phyloP scores from a whole-genome alignment of 2,113 vertebrate species.

The Ivindomyrus marchei region DNA sequence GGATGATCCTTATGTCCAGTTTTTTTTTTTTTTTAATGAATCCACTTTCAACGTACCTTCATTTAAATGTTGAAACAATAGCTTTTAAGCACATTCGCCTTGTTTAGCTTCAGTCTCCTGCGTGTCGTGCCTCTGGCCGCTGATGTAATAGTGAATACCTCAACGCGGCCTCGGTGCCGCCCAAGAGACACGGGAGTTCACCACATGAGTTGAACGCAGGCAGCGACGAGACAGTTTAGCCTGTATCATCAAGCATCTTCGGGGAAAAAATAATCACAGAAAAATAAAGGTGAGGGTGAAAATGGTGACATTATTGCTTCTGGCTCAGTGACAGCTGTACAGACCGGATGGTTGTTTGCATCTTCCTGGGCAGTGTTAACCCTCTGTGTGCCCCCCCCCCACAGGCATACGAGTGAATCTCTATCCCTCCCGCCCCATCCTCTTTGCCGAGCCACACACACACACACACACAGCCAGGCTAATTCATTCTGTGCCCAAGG shows the following conservation, averaged over 20 bases:
- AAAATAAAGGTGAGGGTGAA: constrained; percentile 14
- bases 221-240: constrained; percentile 47
- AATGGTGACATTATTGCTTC: constrained; percentile 18
- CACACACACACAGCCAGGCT: neutral
- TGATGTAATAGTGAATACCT: neutral
- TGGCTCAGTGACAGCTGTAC: neutral
- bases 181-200: constrained; percentile 44
- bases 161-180: constrained; percentile 29
- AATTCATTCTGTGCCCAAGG: neutral
- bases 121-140: neutral
- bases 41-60: neutral
- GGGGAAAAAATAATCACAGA: constrained; percentile 31
- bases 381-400: neutral
- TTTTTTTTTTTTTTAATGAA: neutral
- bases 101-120: neutral
- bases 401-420: neutral
- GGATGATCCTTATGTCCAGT: neutral
- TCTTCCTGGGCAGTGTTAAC: neutral
- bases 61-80: neutral
- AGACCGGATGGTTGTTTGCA: neutral
- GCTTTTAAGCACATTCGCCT: neutral
- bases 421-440: neutral
- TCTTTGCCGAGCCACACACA: neutral
- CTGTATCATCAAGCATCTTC: neutral
- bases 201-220: constrained; percentile 33